These are phyloP conservation scores for Formica exsecta DNA, from an alignment of 1,140 invertebrate genomes.

Conservation along the genomic window DNA sequence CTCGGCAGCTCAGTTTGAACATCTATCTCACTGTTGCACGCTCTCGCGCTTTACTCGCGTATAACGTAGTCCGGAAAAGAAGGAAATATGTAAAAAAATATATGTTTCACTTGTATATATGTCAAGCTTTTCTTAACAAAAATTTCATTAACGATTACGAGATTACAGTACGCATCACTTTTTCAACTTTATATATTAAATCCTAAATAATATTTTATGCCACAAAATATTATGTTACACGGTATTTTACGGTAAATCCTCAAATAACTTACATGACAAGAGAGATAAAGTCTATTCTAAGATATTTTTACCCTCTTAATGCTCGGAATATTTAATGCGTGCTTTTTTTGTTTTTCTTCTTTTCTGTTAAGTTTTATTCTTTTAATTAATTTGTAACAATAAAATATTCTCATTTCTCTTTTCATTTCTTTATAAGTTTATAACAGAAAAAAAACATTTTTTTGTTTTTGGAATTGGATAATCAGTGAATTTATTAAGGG, in stretches of 20 bases:
- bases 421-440: background rate
- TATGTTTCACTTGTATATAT: conserved; percentile 18
- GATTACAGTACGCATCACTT: background rate
- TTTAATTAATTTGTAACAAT: background rate
- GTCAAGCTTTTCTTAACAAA: conserved; percentile 36
- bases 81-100: conserved; percentile 48
- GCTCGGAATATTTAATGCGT: background rate
- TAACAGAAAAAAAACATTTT: background rate
- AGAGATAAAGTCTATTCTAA: background rate
- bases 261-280: background rate
- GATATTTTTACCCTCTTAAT: background rate
- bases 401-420: background rate
- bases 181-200: background rate
- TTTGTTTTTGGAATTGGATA: background rate
- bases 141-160: conserved; percentile 1
- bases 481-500: background rate
- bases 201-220: background rate
- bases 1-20: conserved; percentile 55
- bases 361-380: background rate
- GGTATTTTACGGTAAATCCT: background rate
- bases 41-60: conserved; percentile 39
- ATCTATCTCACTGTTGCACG: conserved; percentile 57
- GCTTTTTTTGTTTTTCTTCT: background rate
- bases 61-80: conserved; percentile 15
- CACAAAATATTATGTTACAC: background rate